Evolutionary conservation across 1,140 invertebrate genomes (phyloP), one percentile per base, ranked within the genome.

Genomic region (Hestina assimilis): DNA sequence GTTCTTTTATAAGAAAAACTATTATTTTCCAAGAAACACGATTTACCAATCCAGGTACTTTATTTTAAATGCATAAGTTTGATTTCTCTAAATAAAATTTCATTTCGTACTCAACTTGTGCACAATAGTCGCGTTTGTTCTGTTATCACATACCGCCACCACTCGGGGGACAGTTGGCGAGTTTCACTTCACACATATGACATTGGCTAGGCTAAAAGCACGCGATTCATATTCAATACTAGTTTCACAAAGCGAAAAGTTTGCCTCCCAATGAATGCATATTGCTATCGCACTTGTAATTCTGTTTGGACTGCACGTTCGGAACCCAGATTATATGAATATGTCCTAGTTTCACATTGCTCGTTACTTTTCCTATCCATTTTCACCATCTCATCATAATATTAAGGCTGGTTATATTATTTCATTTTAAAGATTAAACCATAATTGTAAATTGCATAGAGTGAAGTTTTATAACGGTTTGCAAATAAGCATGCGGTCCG

Each of bases 201-300:
- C 77, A 77, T 75, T 74, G 72, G 67, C 60, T 69, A 68, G 65
- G 41, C 65, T 38, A 14, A 19, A 52, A 65, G 51, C 57, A 26
- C 20, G 26, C 50, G 60, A 63, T 66, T 75, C 60, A 73, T 15
- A 73, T 67, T 67, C 66, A 68, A 75, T 72, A 72, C 74, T 70
- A 75, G 66, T 62, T 63, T 77, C 69, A 77, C 72, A 77, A 75
- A 75, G 72, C 64, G 74, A 68, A 72, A 77, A 75, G 69, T 80
- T 80, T 73, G 48, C 43, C 52, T 71, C 67, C 60, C 70, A 69
- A 68, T 76, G 51, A 54, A 52, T 56, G 41, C 59, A 56, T 47
- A 62, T 43, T 41, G 52, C 33, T 42, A 42, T 42, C 40, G 2
- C 12, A 42, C 40, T 42, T 42, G 40, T 24, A 20, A 11, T 42